A percentile compares a stretch with the other conserved stretches of the same genome.
phyloP scores from a whole-genome alignment of 2,113 vertebrate genomes.

The Gopherus flavomarginatus region DNA sequence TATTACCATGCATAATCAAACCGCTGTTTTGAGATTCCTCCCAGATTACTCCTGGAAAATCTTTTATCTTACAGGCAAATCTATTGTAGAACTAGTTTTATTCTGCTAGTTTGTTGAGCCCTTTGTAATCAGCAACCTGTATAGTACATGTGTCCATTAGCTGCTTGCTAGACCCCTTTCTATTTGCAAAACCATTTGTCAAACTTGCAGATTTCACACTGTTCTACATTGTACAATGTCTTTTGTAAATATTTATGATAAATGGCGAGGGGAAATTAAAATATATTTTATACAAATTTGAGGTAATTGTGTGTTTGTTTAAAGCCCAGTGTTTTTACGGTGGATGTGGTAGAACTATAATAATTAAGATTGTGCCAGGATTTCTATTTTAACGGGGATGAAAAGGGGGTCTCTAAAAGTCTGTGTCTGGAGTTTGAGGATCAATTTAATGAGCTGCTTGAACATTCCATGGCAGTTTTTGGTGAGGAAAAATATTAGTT shows the following conservation, averaged over 20 bases:
- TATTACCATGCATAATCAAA: neutral
- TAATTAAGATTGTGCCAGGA: neutral
- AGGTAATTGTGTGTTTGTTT: neutral
- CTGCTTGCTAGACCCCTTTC: neutral
- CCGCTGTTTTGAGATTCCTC: conserved; percentile 18
- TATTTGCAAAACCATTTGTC: neutral
- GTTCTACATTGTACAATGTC: conserved; percentile 22
- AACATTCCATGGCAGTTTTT: neutral
- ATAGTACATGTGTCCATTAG: neutral
- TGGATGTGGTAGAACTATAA: neutral
- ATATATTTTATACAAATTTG: conserved; percentile 40
- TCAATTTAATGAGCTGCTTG: neutral
- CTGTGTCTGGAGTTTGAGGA: neutral
- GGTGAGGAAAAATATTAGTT: neutral
- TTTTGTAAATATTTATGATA: conserved; percentile 44
- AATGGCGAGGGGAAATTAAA: conserved; percentile 46
- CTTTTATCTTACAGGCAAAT: neutral
- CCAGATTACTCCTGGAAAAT: neutral
- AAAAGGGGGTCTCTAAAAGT: neutral
- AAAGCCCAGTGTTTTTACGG: neutral
- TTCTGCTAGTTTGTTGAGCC: neutral
- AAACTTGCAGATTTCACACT: neutral
- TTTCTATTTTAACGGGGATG: neutral
- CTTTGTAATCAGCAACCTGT: neutral
- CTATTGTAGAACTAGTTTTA: neutral